Base-by-base conservation (phyloP, 1,140 invertebrate genomes). In the Drosophila ironensis region DNA sequence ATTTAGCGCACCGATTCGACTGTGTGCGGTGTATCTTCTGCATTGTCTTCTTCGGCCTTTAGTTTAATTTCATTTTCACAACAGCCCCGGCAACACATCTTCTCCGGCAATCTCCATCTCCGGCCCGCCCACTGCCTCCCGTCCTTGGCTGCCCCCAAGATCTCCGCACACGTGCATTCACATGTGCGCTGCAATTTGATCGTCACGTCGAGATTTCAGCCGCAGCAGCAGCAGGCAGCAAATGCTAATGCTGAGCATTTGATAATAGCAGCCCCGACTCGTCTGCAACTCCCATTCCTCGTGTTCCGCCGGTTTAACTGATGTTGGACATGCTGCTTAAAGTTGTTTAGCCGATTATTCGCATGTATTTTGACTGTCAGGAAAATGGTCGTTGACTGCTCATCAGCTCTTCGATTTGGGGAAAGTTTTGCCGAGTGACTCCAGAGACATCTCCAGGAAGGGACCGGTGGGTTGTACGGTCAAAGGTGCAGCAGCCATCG, bases 201-300 rank as follows among this genome's bases (percentile, higher is more conserved):
- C 78, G 59, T 78, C 73, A 77, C 64, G 63, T 57, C 50, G 73
- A 60, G 78, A 82, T 84, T 60, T 37, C 44, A 46, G 48, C 59
- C 71, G 35, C 75, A 28, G 27, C 25, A 3, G 11, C 28, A 46
- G 57, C 61, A 64, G 44, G 20, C 50, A 68, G 41, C 61, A 71
- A 82, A 82, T 84, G 73, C 71, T 84, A 74, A 73, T 78, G 78
- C 78, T 70, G 73, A 86, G 78, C 78, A 86, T 84, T 86, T 86
- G 78, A 78, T 86, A 86, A 84, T 84, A 70, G 54, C 41, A 60
- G 47, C 51, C 50, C 24, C 14, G 37, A 56, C 35, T 11, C 17
- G 19, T 4, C 44, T 53, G 9, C 35, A 27, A 22, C 51, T 46
- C 2, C 45, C 33, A n/a, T n/a, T n/a, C 7, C 11, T 33, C 24